A percentile compares a stretch with the other conserved stretches of the same genome.
phyloP scores from a whole-genome alignment of 1,140 invertebrate species.

The Vollenhovia emeryi region DNA sequence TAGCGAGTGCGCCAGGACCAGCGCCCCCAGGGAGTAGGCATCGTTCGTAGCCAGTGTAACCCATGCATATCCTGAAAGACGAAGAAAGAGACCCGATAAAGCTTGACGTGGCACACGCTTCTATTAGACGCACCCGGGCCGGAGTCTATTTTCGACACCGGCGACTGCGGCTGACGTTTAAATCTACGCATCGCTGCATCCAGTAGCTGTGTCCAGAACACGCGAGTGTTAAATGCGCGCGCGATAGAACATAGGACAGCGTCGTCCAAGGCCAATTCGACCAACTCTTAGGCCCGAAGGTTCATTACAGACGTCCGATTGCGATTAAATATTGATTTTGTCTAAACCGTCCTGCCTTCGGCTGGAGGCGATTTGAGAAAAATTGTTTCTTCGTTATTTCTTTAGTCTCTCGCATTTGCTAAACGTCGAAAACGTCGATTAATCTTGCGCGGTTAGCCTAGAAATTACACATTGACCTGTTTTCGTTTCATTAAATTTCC shows the following conservation, averaged over 20 bases:
- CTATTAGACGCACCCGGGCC: neutral
- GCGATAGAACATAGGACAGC: neutral
- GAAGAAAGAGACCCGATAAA: slow-evolving; percentile 52
- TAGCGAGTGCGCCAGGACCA: slow-evolving; percentile 96
- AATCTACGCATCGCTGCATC: slow-evolving; percentile 6
- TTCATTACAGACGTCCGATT: neutral
- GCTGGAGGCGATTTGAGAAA: neutral
- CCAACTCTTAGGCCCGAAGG: neutral
- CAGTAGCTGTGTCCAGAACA: slow-evolving; percentile 17
- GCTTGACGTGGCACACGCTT: neutral
- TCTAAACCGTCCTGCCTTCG: neutral
- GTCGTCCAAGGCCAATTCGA: neutral
- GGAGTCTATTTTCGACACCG: slow-evolving; percentile 29
- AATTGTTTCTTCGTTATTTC: neutral
- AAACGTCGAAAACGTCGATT: neutral
- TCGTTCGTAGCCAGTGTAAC: slow-evolving; percentile 98
- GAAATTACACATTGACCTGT: neutral
- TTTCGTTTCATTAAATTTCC: neutral
- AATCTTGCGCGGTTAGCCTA: neutral
- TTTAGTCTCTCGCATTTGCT: neutral
- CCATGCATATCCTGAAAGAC: slow-evolving; percentile 92
- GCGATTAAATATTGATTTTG: neutral
- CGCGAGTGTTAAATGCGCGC: neutral
- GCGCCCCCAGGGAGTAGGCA: slow-evolving; percentile 95
- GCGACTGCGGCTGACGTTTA: neutral